These are phyloP conservation scores for Drosophila sordidula DNA, from an alignment of 2,888 invertebrate genomes.

Conservation along the genomic window DNA sequence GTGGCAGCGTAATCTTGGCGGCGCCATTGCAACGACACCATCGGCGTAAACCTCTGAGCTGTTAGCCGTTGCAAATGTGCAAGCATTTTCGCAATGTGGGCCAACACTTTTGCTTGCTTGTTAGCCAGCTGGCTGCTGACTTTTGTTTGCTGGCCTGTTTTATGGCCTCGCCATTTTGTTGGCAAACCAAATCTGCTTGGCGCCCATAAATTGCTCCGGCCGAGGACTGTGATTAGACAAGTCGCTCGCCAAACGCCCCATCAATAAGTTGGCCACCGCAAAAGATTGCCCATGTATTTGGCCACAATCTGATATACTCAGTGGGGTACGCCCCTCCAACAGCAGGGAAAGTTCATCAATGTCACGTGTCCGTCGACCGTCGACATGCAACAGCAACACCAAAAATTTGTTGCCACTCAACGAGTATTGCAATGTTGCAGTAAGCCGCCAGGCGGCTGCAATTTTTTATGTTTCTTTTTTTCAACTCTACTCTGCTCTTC, in stretches of 20 bases:
- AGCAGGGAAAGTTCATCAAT: slow-evolving; percentile 74
- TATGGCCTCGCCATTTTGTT: slow-evolving; percentile 38
- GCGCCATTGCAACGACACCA: slow-evolving; percentile 61
- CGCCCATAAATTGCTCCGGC: slow-evolving; percentile 62
- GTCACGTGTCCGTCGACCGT: slow-evolving; percentile 65
- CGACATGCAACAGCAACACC: slow-evolving; percentile 47
- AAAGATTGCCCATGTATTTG: slow-evolving; percentile 48
- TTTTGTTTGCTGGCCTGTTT: slow-evolving; percentile 51
- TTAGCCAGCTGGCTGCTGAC: slow-evolving; percentile 54
- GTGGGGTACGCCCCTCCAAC: slow-evolving; percentile 29
- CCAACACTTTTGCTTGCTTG: slow-evolving; percentile 76
- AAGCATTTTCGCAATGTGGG: slow-evolving; percentile 47
- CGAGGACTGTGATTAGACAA: slow-evolving; percentile 70
- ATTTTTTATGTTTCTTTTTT: slow-evolving; percentile 26
- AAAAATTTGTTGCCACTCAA: slow-evolving; percentile 72
- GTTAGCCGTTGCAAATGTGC: slow-evolving; percentile 43
- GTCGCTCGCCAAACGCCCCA: slow-evolving; percentile 53
- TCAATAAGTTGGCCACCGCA: slow-evolving; percentile 51
- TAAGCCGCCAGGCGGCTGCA: slow-evolving; percentile 54
- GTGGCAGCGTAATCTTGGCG: slow-evolving; percentile 62
- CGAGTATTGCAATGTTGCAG: slow-evolving; percentile 55
- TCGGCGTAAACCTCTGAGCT: slow-evolving; percentile 51
- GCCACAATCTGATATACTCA: slow-evolving; percentile 11
- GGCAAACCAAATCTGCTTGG: slow-evolving; percentile 60
- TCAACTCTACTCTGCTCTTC: not conserved